Conservation (phyloP, 2,113 vertebrate species). For the Engraulis encrasicolus region DNA sequence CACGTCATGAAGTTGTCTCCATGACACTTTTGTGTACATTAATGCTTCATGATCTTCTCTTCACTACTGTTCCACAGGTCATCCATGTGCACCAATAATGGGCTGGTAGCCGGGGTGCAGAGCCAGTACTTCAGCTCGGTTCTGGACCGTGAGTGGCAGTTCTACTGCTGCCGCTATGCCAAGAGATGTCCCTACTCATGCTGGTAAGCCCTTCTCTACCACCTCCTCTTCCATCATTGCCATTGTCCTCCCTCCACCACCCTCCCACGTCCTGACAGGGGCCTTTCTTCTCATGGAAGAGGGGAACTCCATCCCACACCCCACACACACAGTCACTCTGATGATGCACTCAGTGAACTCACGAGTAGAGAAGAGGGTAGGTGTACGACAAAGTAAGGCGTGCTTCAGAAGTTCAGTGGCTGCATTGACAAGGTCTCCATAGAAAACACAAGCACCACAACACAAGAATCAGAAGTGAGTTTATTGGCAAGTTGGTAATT, state of each 20-base stretch:
- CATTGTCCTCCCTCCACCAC: not conserved
- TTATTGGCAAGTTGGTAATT: no score
- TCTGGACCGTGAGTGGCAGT: conserved; percentile 96
- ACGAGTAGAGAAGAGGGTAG: not conserved
- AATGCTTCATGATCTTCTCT: conserved; percentile 27
- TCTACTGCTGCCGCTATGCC: conserved; percentile 94
- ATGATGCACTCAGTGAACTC: not conserved
- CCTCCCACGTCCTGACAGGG: not conserved
- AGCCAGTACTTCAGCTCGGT: conserved; percentile 93
- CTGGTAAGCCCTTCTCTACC: conserved; percentile 79
- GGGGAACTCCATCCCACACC: not conserved
- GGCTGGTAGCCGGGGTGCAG: conserved; percentile 92
- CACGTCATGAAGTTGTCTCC: no score
- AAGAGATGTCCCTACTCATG: conserved; percentile 90
- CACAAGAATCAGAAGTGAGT: no score
- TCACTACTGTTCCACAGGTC: conserved; percentile 77
- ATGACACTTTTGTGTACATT: no score
- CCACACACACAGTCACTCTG: not conserved
- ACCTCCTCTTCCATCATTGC: not conserved
- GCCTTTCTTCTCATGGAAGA: not conserved
- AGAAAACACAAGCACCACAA: no score
- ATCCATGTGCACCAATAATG: conserved; percentile 91
- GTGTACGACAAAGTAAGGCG: no score
- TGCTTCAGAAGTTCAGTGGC: no score
- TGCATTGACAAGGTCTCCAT: no score